Base-by-base conservation (phyloP, 2,888 invertebrate genomes). In the Ischnura elegans region DNA sequence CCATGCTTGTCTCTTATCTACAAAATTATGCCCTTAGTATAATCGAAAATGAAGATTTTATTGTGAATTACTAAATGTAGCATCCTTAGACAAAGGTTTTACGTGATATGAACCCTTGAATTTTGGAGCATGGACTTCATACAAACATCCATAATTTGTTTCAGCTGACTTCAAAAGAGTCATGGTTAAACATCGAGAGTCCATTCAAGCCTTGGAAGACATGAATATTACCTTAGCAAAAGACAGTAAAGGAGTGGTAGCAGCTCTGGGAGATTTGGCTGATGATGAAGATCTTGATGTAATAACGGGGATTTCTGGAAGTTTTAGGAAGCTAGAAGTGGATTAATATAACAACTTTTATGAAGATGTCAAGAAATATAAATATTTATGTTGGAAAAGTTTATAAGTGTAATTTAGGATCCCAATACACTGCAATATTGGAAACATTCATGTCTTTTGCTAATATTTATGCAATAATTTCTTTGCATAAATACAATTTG, bases 141-240 rank as follows among this genome's bases (percentile, higher is more conserved):
- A 45, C 4, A 61, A 25, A 90, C n/a, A 0, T 61, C 36, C 19
- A 47, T 85, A 21, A 93, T 94, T 85, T 66, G 43, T 94, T 94
- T 10, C 94, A 95, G 95, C 94, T 93, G 95, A 95, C 94, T 95
- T 95, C 94, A 96, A 95, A 94, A 95, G 95, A 93, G 95, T 95
- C 94, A 94, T 96, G 36, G 93, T 94, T 8, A 95, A 95, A 1
- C 94, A 94, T 85, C 95, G 95, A 45, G 95, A 95, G 47, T 94
- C 95, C 45, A 94, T 96, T 16, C 93, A 95, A 46, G 95, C 95
- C 5, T 94, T 95, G 93, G 96, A 96, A 93, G 94, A 95, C 86
- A 95, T 96, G 95, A 94, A 95, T 87, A 95, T 96, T 6, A 94
- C 94, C 36, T 87, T 94, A 84, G 94, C 94, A 45, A 94, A 94